A percentile compares a stretch with the other conserved stretches of the same genome.
These are phyloP conservation scores for Clarias batrachus DNA, from an alignment of 2,113 vertebrate genomes.

Conservation along the genomic window DNA sequence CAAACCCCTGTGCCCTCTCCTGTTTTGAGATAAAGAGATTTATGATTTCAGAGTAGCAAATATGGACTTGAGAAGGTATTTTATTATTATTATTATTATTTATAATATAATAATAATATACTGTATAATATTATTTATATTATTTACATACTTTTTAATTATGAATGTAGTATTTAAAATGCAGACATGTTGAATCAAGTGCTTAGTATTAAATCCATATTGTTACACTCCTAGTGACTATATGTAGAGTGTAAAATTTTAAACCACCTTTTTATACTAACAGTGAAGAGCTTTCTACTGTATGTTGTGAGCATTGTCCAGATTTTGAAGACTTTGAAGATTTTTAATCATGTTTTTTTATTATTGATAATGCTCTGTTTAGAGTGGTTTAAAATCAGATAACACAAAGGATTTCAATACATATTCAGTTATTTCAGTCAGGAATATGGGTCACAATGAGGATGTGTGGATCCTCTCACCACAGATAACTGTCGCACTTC, in stretches of 20 bases:
- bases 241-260: not conserved
- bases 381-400: conserved; percentile 1
- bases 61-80: not conserved
- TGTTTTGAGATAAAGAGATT: not conserved
- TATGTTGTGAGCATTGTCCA: too few relatives aligned
- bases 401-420: not conserved
- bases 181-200: not conserved
- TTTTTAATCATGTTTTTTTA: too few relatives aligned
- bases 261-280: not conserved
- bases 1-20: not conserved
- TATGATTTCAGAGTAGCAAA: not conserved
- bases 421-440: conserved; percentile 23
- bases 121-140: not conserved
- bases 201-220: not conserved
- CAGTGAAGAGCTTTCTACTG: too few relatives aligned
- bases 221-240: not conserved
- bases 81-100: too few relatives aligned
- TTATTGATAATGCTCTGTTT: too few relatives aligned
- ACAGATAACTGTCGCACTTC: conserved; percentile 63
- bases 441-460: conserved; percentile 21
- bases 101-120: too few relatives aligned
- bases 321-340: too few relatives aligned
- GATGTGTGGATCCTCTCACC: conserved; percentile 47
- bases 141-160: not conserved
- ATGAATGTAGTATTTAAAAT: not conserved